Conservation (phyloP, 2,797 vertebrate species). For the Helicolenus hilgendorfi region DNA sequence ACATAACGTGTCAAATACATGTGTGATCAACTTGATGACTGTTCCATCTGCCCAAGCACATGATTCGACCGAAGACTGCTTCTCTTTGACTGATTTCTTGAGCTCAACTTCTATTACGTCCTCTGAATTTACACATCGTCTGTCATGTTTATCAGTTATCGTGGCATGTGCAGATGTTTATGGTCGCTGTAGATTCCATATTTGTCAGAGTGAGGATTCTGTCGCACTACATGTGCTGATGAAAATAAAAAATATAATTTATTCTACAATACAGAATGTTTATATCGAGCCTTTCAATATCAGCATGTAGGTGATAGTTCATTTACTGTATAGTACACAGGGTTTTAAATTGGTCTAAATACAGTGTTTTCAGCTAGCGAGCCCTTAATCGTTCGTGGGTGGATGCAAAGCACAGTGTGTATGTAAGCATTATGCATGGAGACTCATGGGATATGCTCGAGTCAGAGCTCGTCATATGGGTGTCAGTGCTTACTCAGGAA, state of each 20-base stretch:
- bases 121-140: neutral
- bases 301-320: neutral
- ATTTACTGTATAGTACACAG: neutral
- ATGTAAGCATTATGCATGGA: slow-evolving; percentile 36
- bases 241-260: neutral
- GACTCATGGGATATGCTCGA: slow-evolving; percentile 41
- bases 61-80: neutral
- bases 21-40: neutral
- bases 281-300: neutral
- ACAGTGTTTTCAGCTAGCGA: neutral
- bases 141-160: neutral
- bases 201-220: neutral
- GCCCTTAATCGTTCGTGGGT: slow-evolving; percentile 6
- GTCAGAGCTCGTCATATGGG: slow-evolving; percentile 45
- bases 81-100: neutral
- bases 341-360: neutral
- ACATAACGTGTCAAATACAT: neutral
- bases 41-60: neutral
- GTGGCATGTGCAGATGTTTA: neutral
- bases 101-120: neutral
- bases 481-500: slow-evolving; percentile 65
- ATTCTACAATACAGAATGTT: neutral
- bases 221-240: neutral
- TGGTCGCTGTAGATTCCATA: neutral
- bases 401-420: slow-evolving; percentile 38